Percentiles rank a stretch among this genome's conserved stretches.
These are phyloP conservation scores for Podabrus alpinus DNA, from an alignment of 2,888 invertebrate genomes.

Conservation along the genomic window DNA sequence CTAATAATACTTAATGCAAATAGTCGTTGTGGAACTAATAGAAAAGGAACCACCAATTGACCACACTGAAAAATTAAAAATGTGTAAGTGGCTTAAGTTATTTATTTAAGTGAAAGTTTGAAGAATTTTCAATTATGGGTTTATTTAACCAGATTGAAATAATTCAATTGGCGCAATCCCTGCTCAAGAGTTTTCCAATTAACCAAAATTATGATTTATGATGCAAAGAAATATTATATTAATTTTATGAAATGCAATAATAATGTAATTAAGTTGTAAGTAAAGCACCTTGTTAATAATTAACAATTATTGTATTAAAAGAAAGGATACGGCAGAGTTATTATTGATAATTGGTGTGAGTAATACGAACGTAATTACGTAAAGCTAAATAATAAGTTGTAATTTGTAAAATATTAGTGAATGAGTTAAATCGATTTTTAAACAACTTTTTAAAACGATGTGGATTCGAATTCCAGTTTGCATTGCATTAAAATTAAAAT, in stretches of 20 bases:
- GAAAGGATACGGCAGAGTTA: no score
- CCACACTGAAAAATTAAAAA: not conserved
- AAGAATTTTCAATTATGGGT: not conserved
- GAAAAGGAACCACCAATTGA: not conserved
- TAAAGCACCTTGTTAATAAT: not conserved
- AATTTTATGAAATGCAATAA: not conserved
- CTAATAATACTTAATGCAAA: not conserved
- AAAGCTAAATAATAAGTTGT: not conserved
- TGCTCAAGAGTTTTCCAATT: not conserved
- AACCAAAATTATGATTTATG: not conserved
- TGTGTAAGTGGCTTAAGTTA: not conserved
- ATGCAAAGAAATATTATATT: not conserved
- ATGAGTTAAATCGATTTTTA: no score
- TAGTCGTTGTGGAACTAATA: not conserved
- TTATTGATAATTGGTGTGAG: not conserved
- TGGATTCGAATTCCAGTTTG: no score
- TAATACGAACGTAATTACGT: not conserved
- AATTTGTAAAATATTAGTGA: not conserved
- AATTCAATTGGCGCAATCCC: no score
- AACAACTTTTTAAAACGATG: no score
- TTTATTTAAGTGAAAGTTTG: not conserved
- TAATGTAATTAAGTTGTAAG: not conserved
- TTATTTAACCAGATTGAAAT: no score
- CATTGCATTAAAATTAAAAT: no score
- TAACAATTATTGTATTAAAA: not conserved